Conservation (phyloP, 2,888 invertebrate species). For the Amphipyra tragopoginis region DNA sequence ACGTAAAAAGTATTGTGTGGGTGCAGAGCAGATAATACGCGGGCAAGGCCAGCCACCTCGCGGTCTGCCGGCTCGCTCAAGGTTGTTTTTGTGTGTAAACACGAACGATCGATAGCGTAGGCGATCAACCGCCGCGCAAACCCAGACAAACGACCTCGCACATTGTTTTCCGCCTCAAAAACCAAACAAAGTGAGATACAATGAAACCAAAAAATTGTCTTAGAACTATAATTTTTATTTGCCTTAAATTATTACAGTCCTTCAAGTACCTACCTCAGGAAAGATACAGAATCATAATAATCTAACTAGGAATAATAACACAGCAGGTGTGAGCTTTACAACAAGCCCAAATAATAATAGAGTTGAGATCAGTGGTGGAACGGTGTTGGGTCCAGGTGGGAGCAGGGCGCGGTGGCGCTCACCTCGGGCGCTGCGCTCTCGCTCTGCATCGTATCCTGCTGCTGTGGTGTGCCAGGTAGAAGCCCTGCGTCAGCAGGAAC, state of each 20-base stretch:
- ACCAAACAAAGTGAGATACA: constrained; percentile 42
- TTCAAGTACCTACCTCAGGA: constrained; percentile 73
- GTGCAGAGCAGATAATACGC: constrained; percentile 60
- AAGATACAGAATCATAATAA: constrained; percentile 81
- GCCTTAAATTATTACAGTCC: constrained; percentile 86
- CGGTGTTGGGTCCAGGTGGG: constrained; percentile 79
- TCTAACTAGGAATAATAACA: constrained; percentile 87
- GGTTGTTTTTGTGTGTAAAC: constrained; percentile 89
- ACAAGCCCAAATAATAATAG: constrained; percentile 78
- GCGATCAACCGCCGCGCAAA: constrained; percentile 48
- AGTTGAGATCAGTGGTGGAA: constrained; percentile 85
- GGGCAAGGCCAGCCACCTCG: constrained; percentile 75
- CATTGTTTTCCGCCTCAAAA: constrained; percentile 54
- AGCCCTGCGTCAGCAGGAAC: constrained; percentile 79
- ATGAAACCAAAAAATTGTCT: constrained; percentile 66
- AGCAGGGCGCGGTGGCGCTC: constrained; percentile 53
- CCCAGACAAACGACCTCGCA: constrained; percentile 56
- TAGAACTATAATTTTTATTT: constrained; percentile 75
- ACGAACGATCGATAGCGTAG: constrained; percentile 60
- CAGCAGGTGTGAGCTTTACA: constrained; percentile 85
- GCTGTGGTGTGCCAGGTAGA: constrained; percentile 77
- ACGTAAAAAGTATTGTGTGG: constrained; percentile 62
- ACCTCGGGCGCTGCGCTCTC: constrained; percentile 65
- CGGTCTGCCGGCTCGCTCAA: constrained; percentile 68
- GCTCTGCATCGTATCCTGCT: constrained; percentile 66